These are phyloP conservation scores for Drosophila pseudotakahashii DNA, from an alignment of 2,888 invertebrate species.

Conservation along the genomic window DNA sequence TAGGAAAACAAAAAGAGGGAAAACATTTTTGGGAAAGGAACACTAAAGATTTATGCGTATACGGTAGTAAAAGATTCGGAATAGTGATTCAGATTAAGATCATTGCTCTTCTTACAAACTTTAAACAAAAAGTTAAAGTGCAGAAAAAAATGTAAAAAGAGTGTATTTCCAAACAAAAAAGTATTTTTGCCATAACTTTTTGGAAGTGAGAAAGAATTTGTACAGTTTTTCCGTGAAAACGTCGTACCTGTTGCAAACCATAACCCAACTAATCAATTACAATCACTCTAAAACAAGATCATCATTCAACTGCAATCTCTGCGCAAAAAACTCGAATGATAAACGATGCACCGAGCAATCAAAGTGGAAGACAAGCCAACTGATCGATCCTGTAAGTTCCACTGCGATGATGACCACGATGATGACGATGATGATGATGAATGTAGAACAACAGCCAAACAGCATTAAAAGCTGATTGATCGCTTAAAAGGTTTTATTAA, in stretches of 20 bases:
- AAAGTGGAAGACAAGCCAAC: conserved; percentile 20
- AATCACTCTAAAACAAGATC: conserved; percentile 32
- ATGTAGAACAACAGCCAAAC: conserved; percentile 63
- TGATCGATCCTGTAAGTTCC: conserved; percentile 28
- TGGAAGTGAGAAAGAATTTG: background rate
- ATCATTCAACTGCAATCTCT: conserved; percentile 27
- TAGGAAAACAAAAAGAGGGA: conserved; percentile 30
- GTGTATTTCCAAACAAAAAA: no score
- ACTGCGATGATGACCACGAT: conserved; percentile 6
- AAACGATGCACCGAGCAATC: conserved; percentile 30
- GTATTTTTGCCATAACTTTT: background rate
- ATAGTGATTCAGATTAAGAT: background rate
- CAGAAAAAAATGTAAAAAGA: no score
- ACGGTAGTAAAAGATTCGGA: background rate
- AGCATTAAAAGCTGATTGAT: conserved; percentile 72
- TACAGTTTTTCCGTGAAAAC: background rate
- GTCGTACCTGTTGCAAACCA: background rate
- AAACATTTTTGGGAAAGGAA: conserved; percentile 11
- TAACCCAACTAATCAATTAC: conserved; percentile 21
- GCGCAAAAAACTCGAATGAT: conserved; percentile 17
- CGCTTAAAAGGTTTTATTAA: conserved; percentile 76
- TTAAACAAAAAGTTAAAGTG: no score
- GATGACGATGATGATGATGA: conserved; percentile 52
- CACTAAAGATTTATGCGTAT: conserved; percentile 24
- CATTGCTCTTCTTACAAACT: no score